Evolutionary conservation across 2,888 invertebrate genomes (phyloP), one percentile per base, ranked within the genome.

Genomic region (Diplolepis rosae): DNA sequence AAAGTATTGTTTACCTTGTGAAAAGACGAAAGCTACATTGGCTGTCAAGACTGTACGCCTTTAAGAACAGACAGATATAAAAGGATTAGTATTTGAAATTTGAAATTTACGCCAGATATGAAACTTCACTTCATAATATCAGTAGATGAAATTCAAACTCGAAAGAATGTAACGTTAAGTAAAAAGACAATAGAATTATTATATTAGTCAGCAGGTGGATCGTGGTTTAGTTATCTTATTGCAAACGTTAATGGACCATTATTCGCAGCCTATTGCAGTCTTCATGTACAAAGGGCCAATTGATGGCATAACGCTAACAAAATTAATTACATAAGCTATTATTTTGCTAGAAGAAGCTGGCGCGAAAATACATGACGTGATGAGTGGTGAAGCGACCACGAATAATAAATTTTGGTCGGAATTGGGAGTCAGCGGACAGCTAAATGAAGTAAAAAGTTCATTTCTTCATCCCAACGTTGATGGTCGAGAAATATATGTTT

Each of bases 181-280:
- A 97, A 95, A 82, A 96, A 91, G 4, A 98, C 88, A 3, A 95
- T 94, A 84, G 97, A 91, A 0, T 94, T 94, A 27, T 2, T 6
- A 73, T 61, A 54, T 71, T 27, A 51, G 52, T 4, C 22, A 70
- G 11, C 71, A 65, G 24, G 78, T 76, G 1, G 70, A 78, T 69
- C 75, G 75, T 48, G 72, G 72, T 4, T 69, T 79, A n/a, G 75
- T 80, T 5, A 54, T 80, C n/a, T 79, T 76, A 74, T 79, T 73
- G 22, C 71, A 73, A 51, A 30, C 77, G 11, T 35, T 79, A n/a
- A 70, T 66, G 11, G 79, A 73, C 18, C 45, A 52, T n/a, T 79
- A 69, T 52, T 61, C 69, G 18, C 79, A 80, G 50, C 78, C 78
- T 15, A 68, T 80, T 32, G 75, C 74, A 2, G 77, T 78, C 6